Base-by-base conservation (phyloP, 1,140 invertebrate genomes). In the Papilio glaucus region DNA sequence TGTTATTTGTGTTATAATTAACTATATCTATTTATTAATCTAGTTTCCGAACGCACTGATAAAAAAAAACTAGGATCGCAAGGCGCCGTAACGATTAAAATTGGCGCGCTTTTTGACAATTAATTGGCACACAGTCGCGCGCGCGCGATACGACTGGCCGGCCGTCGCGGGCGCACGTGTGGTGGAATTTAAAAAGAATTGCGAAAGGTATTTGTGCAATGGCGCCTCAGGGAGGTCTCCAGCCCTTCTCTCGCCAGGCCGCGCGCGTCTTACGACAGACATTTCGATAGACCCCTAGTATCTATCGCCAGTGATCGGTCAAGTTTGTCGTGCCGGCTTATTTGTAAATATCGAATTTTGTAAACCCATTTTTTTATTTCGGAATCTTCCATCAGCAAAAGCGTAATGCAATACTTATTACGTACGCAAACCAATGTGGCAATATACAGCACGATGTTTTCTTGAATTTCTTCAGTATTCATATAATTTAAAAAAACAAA, bases 171-270 rank as follows among this genome's bases (percentile, higher is more conserved):
- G 29, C 62, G 62, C 67, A 53, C 67, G 26, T 53, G 67, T 49
- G 42, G 26, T 49, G 67, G 67, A 69, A 69, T 69, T 69, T 33
- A 53, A 69, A 68, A 69, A 24, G 26, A 45, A 49, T 69, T 69
- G 67, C 67, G 42, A 38, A 69, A 69, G 67, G 2, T 18, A 49
- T 49, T 69, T 53, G 42, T 69, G 67, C 67, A 69, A 69, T 12
- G 41, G n/a, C 62, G 15, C 62, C 67, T 69, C 67, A 49, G 67
- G 67, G 67, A 69, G 67, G 42, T 42, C 38, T 29, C 12, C 67
- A 42, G 67, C 67, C 67, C 67, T 69, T 69, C 67, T 69, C 67
- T 37, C 41, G 67, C 29, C n/a, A 15, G 12, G 7, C 45, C 45
- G 15, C 26, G 24, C 39, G 26, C 21, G 12, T 33, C 63, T 69